Evolutionary conservation across 2,888 invertebrate genomes (phyloP), one percentile per base, ranked within the genome.

Genomic region (Campopleginae sp.): DNA sequence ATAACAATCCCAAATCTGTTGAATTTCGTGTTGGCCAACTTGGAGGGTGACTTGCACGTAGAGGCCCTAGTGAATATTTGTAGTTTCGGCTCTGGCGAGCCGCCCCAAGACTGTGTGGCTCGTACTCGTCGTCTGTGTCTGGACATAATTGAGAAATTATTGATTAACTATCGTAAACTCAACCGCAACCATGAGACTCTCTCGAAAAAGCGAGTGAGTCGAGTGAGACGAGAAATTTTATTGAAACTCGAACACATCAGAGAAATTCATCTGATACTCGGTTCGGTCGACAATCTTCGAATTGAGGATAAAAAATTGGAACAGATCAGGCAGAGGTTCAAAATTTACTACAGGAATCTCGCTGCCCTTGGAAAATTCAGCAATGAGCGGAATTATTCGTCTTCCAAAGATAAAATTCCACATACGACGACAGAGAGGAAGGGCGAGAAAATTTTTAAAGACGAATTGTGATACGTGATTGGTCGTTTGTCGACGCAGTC

Each of bases 21-120:
- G 78, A 96, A 96, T 88, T 97, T 98, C 90, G 95, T 97, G 75
- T 93, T 98, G 87, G 96, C 96, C 12, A 96, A 97, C 93, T 94
- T 97, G 82, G 94, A 95, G 3, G 91, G 88, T 10, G 93, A 92
- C 82, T 88, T 92, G 23, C 92, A 93, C 38, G 86, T 93, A 14
- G 93, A 93, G 77, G 94, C 93, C 3, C 87, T 93, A 38, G 88
- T 92, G 8, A 93, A 93, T 82, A 88, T 94, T 33, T 94, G 94
- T 79, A 90, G 91, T 17, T 78, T 88, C 10, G 91, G 92, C 3
- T 88, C 89, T 8, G 91, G 91, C n/a, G 92, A 92, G 46, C 84
- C 89, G 7, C 89, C 93, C 10, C 86, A 87, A 27, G 89, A 89
- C n/a, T 94, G 94, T 77, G 90, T 93, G 1, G 84, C 87, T 33